Evolutionary conservation across 2,888 invertebrate species (phyloP), one percentile per base, ranked within the genome.

Genomic region (Pelosia muscerda): DNA sequence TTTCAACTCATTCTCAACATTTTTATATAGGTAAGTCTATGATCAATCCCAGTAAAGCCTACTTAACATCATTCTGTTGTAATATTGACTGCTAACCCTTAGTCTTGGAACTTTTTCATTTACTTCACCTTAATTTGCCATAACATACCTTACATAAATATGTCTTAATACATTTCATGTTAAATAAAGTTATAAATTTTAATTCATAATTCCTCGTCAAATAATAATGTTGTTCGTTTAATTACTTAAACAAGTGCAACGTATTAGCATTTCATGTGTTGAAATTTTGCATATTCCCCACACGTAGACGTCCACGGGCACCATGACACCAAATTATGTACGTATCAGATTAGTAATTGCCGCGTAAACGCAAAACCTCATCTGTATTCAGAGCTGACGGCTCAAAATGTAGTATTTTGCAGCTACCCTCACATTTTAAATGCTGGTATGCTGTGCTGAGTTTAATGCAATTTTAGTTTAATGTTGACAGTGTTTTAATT

Each of bases 271-370:
- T 81, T 76, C 73, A 75, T 68, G 75, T 66, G 66, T 58, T 73
- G 54, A 59, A 68, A 79, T 75, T 69, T 75, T 73, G 77, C 64
- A 78, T 77, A 80, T 80, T 78, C 79, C 63, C 55, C 26, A 38
- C 75, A 73, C 75, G 78, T 75, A 74, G 63, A 75, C 66, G 63
- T 69, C 57, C 72, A 75, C 73, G 70, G 71, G 71, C 66, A 68
- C 69, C 75, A 74, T 81, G 81, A 81, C 82, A 80, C 81, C 77
- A 70, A 84, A 88, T 86, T 86, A 85, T 82, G 81, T 82, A 76
- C 77, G 78, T 83, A 84, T 88, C 85, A 86, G 86, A 84, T 86
- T 83, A 83, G 82, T 88, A 87, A 88, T 88, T 87, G 85, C 82
- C 75, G 81, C 77, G 84, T 83, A 86, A 88, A 86, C 82, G 83